phyloP scores from a whole-genome alignment of 2,113 vertebrate genomes.

The Pterocles burchelli region DNA sequence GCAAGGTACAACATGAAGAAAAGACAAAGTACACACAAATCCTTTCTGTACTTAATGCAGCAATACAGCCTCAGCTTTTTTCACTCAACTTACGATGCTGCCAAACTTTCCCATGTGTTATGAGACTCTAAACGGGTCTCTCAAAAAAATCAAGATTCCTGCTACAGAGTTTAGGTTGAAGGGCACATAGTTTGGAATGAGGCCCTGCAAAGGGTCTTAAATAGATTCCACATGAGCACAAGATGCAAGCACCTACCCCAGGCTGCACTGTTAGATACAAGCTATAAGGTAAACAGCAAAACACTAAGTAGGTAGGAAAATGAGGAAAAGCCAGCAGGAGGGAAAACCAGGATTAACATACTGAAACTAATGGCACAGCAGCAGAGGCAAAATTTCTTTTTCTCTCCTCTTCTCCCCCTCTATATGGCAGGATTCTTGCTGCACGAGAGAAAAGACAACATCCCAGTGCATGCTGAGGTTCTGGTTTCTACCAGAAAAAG shows the following conservation, averaged over 20 bases:
- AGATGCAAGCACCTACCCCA: background rate
- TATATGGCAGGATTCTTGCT: fast-evolving
- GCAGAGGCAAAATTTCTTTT: background rate
- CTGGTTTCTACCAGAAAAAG: background rate
- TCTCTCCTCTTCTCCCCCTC: background rate
- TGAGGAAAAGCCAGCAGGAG: background rate
- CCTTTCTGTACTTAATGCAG: background rate
- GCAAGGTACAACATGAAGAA: background rate
- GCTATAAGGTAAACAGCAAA: background rate
- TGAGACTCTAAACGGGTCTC: background rate
- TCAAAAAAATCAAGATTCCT: background rate
- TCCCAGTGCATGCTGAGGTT: background rate
- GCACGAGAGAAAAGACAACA: background rate
- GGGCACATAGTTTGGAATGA: conserved; percentile 58
- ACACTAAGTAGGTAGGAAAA: background rate
- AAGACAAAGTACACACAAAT: background rate
- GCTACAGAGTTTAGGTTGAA: conserved; percentile 50
- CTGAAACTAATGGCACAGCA: background rate
- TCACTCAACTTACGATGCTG: background rate
- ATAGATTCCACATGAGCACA: conserved; percentile 56
- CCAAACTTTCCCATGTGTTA: background rate
- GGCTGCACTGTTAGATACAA: background rate
- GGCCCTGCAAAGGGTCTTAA: conserved; percentile 53
- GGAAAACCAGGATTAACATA: background rate
- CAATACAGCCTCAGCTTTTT: background rate